Evolutionary conservation across 2,888 invertebrate genomes (phyloP).

Genomic region (Anagyrus pseudococci): DNA sequence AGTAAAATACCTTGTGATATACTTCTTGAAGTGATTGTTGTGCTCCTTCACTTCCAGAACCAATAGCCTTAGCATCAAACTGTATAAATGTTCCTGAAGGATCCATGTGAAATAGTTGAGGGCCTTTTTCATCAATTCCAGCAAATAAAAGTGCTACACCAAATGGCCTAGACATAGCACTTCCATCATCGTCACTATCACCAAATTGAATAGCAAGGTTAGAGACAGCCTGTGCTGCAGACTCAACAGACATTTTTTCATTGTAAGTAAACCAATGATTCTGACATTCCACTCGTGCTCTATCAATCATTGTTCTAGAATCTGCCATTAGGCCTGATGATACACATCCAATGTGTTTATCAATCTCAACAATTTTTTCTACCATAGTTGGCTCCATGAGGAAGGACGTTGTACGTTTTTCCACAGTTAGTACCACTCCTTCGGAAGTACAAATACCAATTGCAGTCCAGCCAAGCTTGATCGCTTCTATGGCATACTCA

Average conservation of each 20-base stretch:
- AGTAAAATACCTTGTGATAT: conserved; percentile 66
- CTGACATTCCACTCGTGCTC: conserved; percentile 95
- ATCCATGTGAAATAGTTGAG: conserved; percentile 97
- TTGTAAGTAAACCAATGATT: conserved; percentile 99
- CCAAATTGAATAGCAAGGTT: conserved; percentile 99
- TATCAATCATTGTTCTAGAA: conserved; percentile 90
- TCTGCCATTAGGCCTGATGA: conserved; percentile 98
- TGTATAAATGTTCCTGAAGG: conserved; percentile 98
- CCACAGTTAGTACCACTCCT: conserved; percentile 96
- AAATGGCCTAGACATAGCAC: conserved; percentile 96
- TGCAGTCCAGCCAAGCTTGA: conserved; percentile 98
- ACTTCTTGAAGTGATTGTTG: conserved; percentile 88
- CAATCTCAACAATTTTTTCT: conserved; percentile 98
- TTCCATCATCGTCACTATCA: conserved; percentile 95
- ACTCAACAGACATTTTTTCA: conserved; percentile 95
- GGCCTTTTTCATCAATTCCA: conserved; percentile 91
- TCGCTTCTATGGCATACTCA: conserved; percentile 99
- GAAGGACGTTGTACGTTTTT: conserved; percentile 96
- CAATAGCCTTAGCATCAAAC: conserved; percentile 98
- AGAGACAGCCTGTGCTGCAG: conserved; percentile 97
- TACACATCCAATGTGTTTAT: conserved; percentile 96
- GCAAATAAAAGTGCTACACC: conserved; percentile 99
- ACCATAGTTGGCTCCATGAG: conserved; percentile 97
- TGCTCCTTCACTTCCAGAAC: conserved; percentile 98
- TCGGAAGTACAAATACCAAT: conserved; percentile 97